Evolutionary conservation across 2,113 vertebrate genomes (phyloP).

Genomic region (Alethe castanea): DNA sequence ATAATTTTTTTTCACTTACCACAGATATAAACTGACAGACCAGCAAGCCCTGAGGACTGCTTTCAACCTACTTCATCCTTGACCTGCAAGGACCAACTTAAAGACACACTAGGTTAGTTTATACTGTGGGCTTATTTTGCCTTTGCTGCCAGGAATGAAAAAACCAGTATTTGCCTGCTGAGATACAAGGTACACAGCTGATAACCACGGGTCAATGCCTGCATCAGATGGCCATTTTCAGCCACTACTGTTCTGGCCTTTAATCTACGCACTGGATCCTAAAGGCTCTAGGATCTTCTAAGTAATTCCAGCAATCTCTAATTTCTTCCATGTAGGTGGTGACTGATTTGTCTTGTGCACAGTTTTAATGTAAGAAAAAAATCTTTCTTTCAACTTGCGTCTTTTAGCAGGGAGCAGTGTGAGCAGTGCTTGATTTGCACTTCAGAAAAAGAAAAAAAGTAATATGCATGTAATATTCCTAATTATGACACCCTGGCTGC

Average conservation of each 20-base stretch:
- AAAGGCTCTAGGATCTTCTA: neutral
- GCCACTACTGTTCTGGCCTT: neutral
- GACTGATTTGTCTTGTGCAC: neutral
- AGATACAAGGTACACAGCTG: neutral
- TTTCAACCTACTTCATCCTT: slow-evolving; percentile 26
- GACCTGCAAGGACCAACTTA: neutral
- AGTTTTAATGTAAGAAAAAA: neutral
- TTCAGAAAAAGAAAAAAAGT: neutral
- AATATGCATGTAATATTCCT: neutral
- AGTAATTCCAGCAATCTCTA: neutral
- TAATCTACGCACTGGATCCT: neutral
- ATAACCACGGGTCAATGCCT: neutral
- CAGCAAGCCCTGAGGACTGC: neutral
- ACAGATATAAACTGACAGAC: neutral
- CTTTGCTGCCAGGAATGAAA: neutral
- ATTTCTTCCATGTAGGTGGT: neutral
- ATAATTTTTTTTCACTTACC: neutral
- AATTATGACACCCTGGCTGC: neutral
- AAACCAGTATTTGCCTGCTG: neutral
- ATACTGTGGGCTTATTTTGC: neutral
- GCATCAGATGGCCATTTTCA: neutral
- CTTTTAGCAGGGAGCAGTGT: neutral
- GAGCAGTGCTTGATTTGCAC: neutral
- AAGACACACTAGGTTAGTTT: neutral
- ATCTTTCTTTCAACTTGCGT: neutral